Base-by-base conservation (phyloP, 2,113 vertebrate genomes). In the Percopsis transmontana region DNA sequence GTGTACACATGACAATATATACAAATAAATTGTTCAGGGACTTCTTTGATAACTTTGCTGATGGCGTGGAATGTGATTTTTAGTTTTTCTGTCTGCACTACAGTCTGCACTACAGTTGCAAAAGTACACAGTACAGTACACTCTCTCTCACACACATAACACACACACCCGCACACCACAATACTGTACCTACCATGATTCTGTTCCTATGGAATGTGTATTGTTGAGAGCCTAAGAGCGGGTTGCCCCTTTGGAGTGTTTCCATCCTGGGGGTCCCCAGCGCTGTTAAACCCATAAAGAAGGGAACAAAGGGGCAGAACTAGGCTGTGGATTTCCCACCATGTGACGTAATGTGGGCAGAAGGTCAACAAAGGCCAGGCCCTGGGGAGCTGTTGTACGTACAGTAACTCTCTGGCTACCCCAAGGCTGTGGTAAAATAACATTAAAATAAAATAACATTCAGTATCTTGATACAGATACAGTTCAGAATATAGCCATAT, bases 281-380 rank as follows among this genome's bases (percentile, higher is more conserved):
- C 63, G 85, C 70, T 60, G 66, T 68, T 74, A 72, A 78, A 89
- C 19, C 1, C 51, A 11, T 45, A 58, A 70, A 64, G 77, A 84
- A 84, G 82, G 57, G 76, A 87, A 86, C 88, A 91, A 81, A 88
- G 77, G 82, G 83, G 76, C 84, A 88, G 65, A 84, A 82, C 67
- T 53, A 83, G 90, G 89, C 82, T 87, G 38, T 57, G 65, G 58
- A 41, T 82, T 91, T 92, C 92, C 90, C 90, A 91, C 76, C 58
- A 5, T 82, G 69, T 87, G 82, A 91, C 60, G 84, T 74, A 82
- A 86, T 69, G 51, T 66, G 62, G 76, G 81, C 27, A 84, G 75
- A 62, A 69, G 78, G 77, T 81, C 77, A 57, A 41, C 57, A 66
- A 53, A 79, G 82, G 80, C 68, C 70, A 45, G 24, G 24, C 5